A percentile compares a stretch with the other conserved stretches of the same genome.
phyloP scores from a whole-genome alignment of 2,797 vertebrate species.

The Gila robusta region DNA sequence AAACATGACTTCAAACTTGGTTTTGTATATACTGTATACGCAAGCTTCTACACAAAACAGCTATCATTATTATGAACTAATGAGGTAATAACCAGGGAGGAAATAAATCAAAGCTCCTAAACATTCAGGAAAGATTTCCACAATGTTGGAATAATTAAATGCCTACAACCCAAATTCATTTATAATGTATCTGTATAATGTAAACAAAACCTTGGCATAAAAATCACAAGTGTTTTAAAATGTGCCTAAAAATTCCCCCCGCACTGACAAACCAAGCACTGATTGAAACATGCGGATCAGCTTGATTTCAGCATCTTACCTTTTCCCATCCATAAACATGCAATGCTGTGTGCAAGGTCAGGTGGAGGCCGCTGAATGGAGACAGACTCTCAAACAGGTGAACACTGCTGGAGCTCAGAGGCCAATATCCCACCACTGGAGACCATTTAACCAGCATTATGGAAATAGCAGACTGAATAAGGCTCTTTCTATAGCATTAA shows the following conservation, averaged over 20 bases:
- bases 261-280: background rate
- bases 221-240: background rate
- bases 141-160: background rate
- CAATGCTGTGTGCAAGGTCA: conserved; percentile 39
- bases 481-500: conserved; percentile 12
- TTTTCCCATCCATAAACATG: conserved; percentile 65
- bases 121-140: conserved; percentile 2
- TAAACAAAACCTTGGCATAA: background rate
- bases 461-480: conserved; percentile 23
- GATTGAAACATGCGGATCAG: background rate
- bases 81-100: background rate
- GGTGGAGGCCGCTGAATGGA: conserved; percentile 44
- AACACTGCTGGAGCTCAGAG: conserved; percentile 12
- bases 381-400: conserved; percentile 43
- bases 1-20: background rate
- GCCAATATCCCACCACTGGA: conserved; percentile 20
- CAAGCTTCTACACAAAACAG: conserved; percentile 6
- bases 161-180: background rate
- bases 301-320: background rate
- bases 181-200: background rate
- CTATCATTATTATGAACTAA: conserved; percentile 7
- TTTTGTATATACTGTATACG: background rate
- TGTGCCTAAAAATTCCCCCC: background rate
- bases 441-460: conserved; percentile 41
- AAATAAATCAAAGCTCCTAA: conserved; percentile 3